Evolutionary conservation across 2,888 invertebrate genomes (phyloP).

Genomic region (Argyra leucocephala): DNA sequence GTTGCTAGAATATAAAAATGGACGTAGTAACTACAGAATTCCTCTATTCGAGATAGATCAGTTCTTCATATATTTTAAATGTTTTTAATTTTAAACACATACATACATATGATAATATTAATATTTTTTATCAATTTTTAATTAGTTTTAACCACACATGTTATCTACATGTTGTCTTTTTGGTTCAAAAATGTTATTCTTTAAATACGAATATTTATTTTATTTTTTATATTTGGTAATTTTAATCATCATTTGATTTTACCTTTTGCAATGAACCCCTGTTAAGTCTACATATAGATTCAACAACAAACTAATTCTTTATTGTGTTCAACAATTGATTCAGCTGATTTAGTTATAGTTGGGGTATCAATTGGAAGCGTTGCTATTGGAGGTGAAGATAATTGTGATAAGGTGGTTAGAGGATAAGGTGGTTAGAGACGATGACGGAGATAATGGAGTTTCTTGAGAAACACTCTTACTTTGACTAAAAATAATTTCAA

Average conservation of each 20-base stretch:
- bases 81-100: too few relatives aligned
- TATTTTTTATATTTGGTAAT: slow-evolving; percentile 18
- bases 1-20: too few relatives aligned
- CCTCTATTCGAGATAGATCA: too few relatives aligned
- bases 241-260: slow-evolving; percentile 37
- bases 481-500: slow-evolving; percentile 54
- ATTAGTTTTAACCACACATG: background rate
- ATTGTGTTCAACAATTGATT: slow-evolving; percentile 26
- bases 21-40: too few relatives aligned
- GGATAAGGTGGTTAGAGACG: slow-evolving; percentile 22
- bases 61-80: too few relatives aligned
- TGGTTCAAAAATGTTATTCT: slow-evolving; percentile 17
- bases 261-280: slow-evolving; percentile 55
- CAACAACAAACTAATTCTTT: slow-evolving; percentile 57
- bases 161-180: background rate
- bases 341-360: slow-evolving; percentile 20
- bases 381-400: slow-evolving; percentile 33
- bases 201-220: slow-evolving; percentile 24
- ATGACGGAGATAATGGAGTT: slow-evolving; percentile 46
- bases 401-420: slow-evolving; percentile 33
- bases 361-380: slow-evolving; percentile 29
- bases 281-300: slow-evolving; percentile 75
- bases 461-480: slow-evolving; percentile 49
- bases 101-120: too few relatives aligned
- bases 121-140: background rate